phyloP scores from a whole-genome alignment of 2,888 invertebrate species.

The Hypercompe scribonia region DNA sequence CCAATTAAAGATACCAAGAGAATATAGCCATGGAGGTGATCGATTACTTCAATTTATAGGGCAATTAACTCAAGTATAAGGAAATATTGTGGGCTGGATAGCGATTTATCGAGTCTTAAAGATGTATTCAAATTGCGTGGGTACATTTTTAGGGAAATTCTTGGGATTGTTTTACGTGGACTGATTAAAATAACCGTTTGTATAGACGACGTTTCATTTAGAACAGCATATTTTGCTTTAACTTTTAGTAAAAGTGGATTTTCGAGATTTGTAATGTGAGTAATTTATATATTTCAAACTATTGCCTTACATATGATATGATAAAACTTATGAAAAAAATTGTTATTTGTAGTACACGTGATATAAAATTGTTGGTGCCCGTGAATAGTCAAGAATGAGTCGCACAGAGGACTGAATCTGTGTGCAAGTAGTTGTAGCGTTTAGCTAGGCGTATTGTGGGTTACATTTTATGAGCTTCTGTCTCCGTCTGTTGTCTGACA shows the following conservation, averaged over 20 bases:
- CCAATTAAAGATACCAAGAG: conserved; percentile 62
- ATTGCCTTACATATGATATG: too few relatives aligned
- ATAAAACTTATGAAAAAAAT: background rate
- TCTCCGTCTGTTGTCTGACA: background rate
- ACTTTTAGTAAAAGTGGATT: background rate
- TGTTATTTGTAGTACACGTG: too few relatives aligned
- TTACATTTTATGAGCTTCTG: too few relatives aligned
- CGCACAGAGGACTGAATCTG: too few relatives aligned
- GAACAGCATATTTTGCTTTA: background rate
- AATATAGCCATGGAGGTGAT: conserved; percentile 51
- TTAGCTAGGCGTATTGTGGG: background rate
- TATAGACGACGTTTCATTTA: background rate
- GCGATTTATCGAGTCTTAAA: conserved; percentile 31
- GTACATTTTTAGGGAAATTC: conserved; percentile 23
- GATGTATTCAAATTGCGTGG: conserved; percentile 20
- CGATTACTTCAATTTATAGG: conserved; percentile 53
- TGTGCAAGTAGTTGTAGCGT: background rate
- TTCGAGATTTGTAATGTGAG: background rate
- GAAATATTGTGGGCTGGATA: conserved; percentile 30
- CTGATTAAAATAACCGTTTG: conserved; percentile 7
- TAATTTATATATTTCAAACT: too few relatives aligned
- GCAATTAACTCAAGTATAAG: conserved; percentile 39
- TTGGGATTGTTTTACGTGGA: conserved; percentile 13
- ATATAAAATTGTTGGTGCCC: too few relatives aligned
- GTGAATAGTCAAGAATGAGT: background rate